These are phyloP conservation scores for Phragmatobia fuliginosa DNA, from an alignment of 2,888 invertebrate species.

Conservation along the genomic window DNA sequence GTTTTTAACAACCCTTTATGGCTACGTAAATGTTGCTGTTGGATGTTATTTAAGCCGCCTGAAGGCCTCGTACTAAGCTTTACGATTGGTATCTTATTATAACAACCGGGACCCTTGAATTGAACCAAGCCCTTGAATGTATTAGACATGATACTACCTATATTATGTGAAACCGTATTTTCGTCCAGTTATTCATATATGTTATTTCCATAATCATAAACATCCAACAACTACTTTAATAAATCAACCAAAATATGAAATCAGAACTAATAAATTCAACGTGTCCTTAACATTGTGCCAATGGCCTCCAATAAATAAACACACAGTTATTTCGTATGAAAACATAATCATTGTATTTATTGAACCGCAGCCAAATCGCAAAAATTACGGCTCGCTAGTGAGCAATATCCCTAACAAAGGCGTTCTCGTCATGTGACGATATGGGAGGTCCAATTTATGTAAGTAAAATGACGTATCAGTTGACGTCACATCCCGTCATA, in stretches of 20 bases:
- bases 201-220: background rate
- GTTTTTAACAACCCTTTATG: too few species aligned
- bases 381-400: slow-evolving; percentile 37
- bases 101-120: too few species aligned
- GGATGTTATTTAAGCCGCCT: too few species aligned
- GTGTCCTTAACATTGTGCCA: slow-evolving; percentile 20
- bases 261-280: slow-evolving; percentile 9
- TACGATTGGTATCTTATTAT: too few species aligned
- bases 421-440: slow-evolving; percentile 70
- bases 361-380: slow-evolving; percentile 39
- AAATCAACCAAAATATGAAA: slow-evolving; percentile 16
- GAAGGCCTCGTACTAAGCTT: too few species aligned
- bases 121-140: background rate
- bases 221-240: slow-evolving; percentile 4
- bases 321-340: slow-evolving; percentile 34
- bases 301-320: slow-evolving; percentile 27
- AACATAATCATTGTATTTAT: slow-evolving; percentile 32
- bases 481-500: slow-evolving; percentile 41
- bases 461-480: slow-evolving; percentile 45
- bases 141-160: background rate
- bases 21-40: too few species aligned
- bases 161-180: background rate
- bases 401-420: slow-evolving; percentile 52
- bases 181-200: background rate
- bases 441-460: slow-evolving; percentile 62